Base-by-base conservation (phyloP, 1,140 invertebrate genomes). In the Chelonus insularis region DNA sequence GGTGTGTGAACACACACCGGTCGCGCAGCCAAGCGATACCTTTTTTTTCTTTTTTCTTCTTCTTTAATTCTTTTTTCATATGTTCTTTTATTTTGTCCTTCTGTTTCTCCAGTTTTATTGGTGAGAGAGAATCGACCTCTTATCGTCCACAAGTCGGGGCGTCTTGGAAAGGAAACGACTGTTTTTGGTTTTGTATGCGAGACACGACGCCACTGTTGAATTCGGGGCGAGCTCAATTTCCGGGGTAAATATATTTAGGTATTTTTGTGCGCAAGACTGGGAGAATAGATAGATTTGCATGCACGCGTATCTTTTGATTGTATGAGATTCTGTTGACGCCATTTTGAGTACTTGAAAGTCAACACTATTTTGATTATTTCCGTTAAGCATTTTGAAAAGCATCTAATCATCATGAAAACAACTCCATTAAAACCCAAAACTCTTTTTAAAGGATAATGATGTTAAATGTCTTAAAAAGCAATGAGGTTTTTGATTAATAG, bases 1-100 rank as follows among this genome's bases (percentile, higher is more conserved):
- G 57, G 37, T 63, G 57, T 47, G 57, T 63, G 48, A 52, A 54
- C 61, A 63, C 52, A 54, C 62, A 52, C 51, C 50, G 14, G 57
- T 54, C 45, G 32, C 55, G 48, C 29, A 55, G 21, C 34, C 20
- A 20, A 55, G 25, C 11, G 41, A 7, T 16, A 43, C 12, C 18
- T 43, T 14, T 16, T 18, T 16, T 16, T 43, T 8, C 16, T 14
- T 29, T 29, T 29, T 29, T 29, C 7, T 29, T 29, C 7, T 29
- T 29, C n/a, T n/a, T n/a, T n/a, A n/a, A n/a, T n/a, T n/a, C n/a
- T 29, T 29, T 29, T 29, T 29, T 29, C 7, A 29, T 7, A 29
- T 29, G 25, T 29, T 29, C 7, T 29, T 29, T 29, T 29, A 29
- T 29, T 29, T 29, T 29, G 7, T 29, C 25, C 25, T 29, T 29